Percentiles rank a stretch among this genome's conserved stretches.
Conservation (phyloP, 2,113 vertebrate species). For the Tichodroma muraria region DNA sequence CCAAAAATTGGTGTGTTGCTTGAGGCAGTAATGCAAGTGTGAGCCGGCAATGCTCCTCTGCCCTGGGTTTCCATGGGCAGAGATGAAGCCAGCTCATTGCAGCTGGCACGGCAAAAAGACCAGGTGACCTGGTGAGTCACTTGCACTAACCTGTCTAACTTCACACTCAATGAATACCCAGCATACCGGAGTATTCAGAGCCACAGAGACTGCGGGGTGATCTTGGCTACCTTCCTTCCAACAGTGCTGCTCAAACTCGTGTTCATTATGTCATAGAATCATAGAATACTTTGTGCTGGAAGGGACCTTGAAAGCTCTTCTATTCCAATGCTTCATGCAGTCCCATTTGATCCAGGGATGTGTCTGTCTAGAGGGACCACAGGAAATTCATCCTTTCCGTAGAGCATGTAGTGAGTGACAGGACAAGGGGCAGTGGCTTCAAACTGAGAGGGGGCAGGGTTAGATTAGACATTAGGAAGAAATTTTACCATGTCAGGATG, state of each 20-base stretch:
- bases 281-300: not conserved
- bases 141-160: not conserved
- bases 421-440: not conserved
- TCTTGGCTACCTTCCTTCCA: not conserved
- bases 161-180: not conserved
- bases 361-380: not conserved
- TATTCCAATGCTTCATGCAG: not conserved
- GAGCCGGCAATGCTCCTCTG: not conserved
- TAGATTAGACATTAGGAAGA: not conserved
- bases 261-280: not conserved
- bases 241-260: rapidly evolving
- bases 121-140: not conserved
- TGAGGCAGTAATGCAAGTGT: not conserved
- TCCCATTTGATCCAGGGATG: no score
- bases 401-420: not conserved
- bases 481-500: not conserved
- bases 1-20: not conserved
- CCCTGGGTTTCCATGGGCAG: not conserved
- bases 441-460: not conserved
- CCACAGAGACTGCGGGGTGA: no score
- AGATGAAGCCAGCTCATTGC: not conserved
- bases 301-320: not conserved
- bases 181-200: not conserved
- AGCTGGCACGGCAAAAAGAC: not conserved
- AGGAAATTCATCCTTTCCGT: not conserved